Conservation (phyloP, 2,113 vertebrate genomes). For the Pseudopodoces humilis region DNA sequence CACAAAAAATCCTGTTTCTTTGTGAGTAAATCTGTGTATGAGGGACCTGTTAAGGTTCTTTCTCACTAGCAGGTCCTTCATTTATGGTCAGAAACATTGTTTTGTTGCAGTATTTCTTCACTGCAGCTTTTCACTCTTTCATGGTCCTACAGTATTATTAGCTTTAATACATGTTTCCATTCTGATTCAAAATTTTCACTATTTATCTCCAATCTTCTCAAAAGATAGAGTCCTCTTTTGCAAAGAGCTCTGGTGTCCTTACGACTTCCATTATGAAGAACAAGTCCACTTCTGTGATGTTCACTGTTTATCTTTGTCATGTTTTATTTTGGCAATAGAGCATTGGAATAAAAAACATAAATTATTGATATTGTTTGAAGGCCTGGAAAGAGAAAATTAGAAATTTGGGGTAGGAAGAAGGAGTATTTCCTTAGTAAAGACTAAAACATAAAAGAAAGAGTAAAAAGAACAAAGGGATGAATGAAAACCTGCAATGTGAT, state of each 20-base stretch:
- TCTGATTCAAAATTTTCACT: background rate
- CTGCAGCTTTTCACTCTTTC: background rate
- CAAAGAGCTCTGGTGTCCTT: background rate
- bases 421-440: background rate
- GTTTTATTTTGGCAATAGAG: background rate
- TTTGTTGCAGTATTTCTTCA: background rate
- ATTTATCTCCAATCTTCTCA: background rate
- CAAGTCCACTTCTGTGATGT: background rate
- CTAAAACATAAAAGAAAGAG: background rate
- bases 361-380: background rate
- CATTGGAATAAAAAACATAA: background rate
- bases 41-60: background rate
- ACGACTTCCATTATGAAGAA: background rate
- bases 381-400: background rate
- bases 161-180: background rate
- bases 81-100: background rate
- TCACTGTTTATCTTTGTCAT: background rate
- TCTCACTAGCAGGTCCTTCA: background rate
- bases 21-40: background rate
- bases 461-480: background rate
- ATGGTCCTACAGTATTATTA: background rate
- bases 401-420: background rate
- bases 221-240: background rate
- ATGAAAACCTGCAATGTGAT: background rate
- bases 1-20: background rate